Conservation (phyloP, 2,113 vertebrate species). For the Rhagologus leucostigma region DNA sequence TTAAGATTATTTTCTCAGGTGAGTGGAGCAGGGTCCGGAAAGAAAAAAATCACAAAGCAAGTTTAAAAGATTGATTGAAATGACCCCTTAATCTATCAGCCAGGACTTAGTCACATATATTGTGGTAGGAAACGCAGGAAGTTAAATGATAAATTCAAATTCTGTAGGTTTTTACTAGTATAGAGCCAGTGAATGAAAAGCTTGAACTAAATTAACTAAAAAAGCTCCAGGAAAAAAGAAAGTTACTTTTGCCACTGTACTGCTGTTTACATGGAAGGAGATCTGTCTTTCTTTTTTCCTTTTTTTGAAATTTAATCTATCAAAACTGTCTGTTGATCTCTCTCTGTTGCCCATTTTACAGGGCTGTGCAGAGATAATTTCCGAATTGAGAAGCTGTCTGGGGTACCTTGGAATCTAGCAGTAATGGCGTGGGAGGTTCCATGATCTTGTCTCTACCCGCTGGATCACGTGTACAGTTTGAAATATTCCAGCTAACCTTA, state of each 20-base stretch:
- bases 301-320: neutral
- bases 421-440: neutral
- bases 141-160: neutral
- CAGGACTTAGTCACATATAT: neutral
- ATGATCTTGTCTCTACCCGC: neutral
- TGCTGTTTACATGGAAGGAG: neutral
- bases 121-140: neutral
- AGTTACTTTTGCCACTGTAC: neutral
- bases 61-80: neutral
- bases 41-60: neutral
- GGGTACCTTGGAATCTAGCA: neutral
- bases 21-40: neutral
- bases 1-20: neutral
- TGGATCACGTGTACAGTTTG: neutral
- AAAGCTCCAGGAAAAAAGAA: neutral
- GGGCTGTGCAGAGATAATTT: neutral
- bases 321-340: neutral
- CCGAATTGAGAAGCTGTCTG: neutral
- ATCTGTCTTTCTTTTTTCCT: neutral
- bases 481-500: neutral
- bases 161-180: neutral
- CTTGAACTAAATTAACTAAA: neutral
- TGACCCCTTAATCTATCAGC: neutral
- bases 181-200: neutral
- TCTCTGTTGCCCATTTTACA: neutral